phyloP scores from a whole-genome alignment of 2,888 invertebrate species.

The Andrena minutula region DNA sequence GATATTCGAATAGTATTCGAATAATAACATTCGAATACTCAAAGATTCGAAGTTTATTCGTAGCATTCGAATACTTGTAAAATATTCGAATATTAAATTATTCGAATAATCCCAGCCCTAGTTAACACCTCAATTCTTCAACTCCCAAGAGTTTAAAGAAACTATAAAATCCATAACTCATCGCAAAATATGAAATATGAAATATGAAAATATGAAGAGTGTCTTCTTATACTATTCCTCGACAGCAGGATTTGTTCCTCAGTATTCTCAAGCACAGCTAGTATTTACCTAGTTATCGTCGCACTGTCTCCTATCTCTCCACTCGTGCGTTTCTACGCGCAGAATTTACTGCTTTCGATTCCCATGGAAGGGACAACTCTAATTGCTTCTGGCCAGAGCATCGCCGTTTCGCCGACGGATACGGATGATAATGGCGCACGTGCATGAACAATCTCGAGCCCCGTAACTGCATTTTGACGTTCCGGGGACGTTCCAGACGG shows the following conservation, averaged over 20 bases:
- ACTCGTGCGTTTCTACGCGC: neutral
- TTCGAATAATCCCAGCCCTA: too few relatives aligned
- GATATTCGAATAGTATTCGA: too few relatives aligned
- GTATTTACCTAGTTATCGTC: neutral
- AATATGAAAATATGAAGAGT: too few relatives aligned
- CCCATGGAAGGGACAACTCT: neutral
- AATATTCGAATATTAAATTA: too few relatives aligned
- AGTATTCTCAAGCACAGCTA: neutral
- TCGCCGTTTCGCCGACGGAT: neutral
- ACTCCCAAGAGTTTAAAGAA: too few relatives aligned
- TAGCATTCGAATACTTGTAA: too few relatives aligned
- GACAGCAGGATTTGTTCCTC: too few relatives aligned
- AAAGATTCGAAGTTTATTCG: too few relatives aligned
- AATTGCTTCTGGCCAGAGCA: neutral
- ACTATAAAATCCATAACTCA: neutral
- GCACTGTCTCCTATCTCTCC: neutral
- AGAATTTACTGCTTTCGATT: neutral
- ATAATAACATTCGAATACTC: too few relatives aligned
- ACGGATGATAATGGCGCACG: neutral
- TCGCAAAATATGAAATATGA: too few relatives aligned
- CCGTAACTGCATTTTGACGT: constrained; percentile 34
- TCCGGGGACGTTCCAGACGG: constrained; percentile 3
- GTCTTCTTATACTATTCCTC: too few relatives aligned
- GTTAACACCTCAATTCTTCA: too few relatives aligned
- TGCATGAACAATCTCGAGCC: constrained; percentile 17